These are phyloP conservation scores for Suncus etruscus DNA, from an alignment of 2,113 vertebrate species.

Conservation along the genomic window DNA sequence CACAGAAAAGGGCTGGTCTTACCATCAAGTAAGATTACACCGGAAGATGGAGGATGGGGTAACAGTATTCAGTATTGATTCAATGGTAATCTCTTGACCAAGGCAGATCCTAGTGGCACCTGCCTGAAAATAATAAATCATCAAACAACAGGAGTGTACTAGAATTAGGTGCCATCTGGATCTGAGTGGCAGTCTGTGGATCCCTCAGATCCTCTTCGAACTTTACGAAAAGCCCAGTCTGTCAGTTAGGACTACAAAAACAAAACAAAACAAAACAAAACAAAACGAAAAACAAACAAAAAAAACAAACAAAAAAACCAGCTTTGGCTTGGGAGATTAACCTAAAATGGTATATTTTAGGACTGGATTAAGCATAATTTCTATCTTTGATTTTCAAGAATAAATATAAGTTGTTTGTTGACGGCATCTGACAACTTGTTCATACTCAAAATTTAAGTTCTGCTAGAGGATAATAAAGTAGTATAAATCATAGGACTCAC, in stretches of 20 bases:
- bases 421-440: constrained; percentile 56
- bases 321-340: constrained; percentile 29
- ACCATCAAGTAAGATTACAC: too few species aligned
- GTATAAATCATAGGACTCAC: neutral
- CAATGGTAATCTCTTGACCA: neutral
- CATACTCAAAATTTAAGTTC: constrained; percentile 41
- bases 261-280: too few species aligned
- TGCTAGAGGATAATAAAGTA: constrained; percentile 24
- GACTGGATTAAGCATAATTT: constrained; percentile 56
- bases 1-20: too few species aligned
- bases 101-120: neutral
- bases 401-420: constrained; percentile 31
- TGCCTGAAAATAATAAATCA: constrained; percentile 12
- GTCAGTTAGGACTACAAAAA: constrained; percentile 19
- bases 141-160: neutral
- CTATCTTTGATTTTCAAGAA: neutral
- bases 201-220: neutral
- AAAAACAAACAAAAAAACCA: too few species aligned
- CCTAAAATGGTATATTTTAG: constrained; percentile 7
- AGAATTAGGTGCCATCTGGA: neutral
- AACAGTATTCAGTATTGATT: neutral
- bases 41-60: too few species aligned
- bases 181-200: neutral
- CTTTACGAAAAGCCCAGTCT: constrained; percentile 3
- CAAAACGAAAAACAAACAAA: too few species aligned